Percentiles rank a stretch among this genome's conserved stretches.
Evolutionary conservation across 2,888 invertebrate genomes (phyloP).

Genomic region (Hyposoter didymator): DNA sequence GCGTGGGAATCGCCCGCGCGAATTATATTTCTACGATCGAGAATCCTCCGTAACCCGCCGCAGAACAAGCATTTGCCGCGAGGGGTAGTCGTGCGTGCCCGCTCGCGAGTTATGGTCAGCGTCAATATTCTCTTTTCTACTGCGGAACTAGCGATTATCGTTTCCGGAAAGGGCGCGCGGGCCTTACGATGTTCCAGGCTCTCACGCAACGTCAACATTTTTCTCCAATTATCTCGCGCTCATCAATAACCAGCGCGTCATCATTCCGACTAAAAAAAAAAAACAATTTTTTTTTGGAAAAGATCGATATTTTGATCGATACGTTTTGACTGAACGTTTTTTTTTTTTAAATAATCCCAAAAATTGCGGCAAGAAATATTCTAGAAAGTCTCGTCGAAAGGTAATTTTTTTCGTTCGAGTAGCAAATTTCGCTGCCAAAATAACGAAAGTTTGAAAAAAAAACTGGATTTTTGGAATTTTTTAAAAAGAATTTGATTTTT

Average conservation of each 20-base stretch:
- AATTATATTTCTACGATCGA: slow-evolving; percentile 53
- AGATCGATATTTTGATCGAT: too few relatives aligned
- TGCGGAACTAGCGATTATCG: slow-evolving; percentile 51
- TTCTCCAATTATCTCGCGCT: slow-evolving; percentile 9
- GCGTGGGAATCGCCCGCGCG: slow-evolving; percentile 69
- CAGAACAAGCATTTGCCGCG: slow-evolving; percentile 39
- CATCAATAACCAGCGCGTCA: background rate
- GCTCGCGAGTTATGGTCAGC: slow-evolving; percentile 53
- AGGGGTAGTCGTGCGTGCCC: slow-evolving; percentile 37
- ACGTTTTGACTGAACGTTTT: too few relatives aligned
- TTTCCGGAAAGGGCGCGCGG: slow-evolving; percentile 49
- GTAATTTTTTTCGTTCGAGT: too few relatives aligned
- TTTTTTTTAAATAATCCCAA: background rate
- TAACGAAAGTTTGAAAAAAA: too few relatives aligned
- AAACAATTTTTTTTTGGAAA: too few relatives aligned
- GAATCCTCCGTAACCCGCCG: background rate
- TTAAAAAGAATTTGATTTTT: too few relatives aligned
- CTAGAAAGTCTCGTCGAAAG: too few relatives aligned
- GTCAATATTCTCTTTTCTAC: slow-evolving; percentile 43
- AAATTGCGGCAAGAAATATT: too few relatives aligned
- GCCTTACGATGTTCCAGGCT: background rate
- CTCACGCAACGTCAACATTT: slow-evolving; percentile 45
- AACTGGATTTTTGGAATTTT: too few relatives aligned
- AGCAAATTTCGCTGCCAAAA: too few relatives aligned
- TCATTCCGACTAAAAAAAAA: too few relatives aligned